phyloP scores from a whole-genome alignment of 2,113 vertebrate genomes.

The Tautogolabrus adspersus region DNA sequence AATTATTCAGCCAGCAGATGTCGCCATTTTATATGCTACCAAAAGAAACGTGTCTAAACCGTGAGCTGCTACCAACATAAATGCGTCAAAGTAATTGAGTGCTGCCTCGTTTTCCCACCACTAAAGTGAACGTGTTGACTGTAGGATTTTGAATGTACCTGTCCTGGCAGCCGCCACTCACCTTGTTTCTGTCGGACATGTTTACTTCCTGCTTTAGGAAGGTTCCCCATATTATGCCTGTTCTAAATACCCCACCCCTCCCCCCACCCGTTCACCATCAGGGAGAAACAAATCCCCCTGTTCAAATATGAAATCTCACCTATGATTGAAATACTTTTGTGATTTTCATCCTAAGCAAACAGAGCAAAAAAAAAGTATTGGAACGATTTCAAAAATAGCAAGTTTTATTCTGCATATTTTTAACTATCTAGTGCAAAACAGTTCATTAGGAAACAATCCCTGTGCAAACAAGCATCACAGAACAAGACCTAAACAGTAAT shows the following conservation, averaged over 20 bases:
- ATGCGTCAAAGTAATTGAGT: too few relatives aligned
- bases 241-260: background rate
- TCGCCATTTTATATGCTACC: background rate
- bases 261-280: background rate
- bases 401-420: conserved; percentile 19
- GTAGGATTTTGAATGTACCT: background rate
- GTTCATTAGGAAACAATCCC: background rate
- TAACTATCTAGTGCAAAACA: background rate
- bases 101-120: too few relatives aligned
- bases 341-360: background rate
- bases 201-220: background rate
- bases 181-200: background rate
- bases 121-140: background rate
- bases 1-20: background rate
- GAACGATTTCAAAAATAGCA: background rate
- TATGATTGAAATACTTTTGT: too few relatives aligned
- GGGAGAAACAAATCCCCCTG: background rate
- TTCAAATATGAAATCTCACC: background rate
- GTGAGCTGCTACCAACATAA: too few relatives aligned
- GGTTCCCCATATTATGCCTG: background rate
- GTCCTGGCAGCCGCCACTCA: background rate
- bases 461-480: conserved; percentile 26
- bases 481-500: background rate
- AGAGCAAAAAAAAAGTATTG: background rate
- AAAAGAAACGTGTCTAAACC: too few relatives aligned